Conservation (phyloP, 2,113 vertebrate species). For the Excalfactoria chinensis region DNA sequence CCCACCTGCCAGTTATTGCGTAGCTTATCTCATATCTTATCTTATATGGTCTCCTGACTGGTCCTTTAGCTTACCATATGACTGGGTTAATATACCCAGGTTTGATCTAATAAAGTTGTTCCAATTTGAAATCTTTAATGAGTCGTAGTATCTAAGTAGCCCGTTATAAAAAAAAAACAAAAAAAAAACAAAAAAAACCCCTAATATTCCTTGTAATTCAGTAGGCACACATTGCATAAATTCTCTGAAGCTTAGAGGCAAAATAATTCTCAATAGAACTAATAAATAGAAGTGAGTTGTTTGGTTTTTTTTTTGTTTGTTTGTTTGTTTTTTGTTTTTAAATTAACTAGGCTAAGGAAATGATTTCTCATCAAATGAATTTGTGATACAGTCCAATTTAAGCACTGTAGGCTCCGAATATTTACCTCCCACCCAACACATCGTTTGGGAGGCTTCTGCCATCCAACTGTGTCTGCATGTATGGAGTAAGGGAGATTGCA, state of each 20-base stretch:
- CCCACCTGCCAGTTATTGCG: background rate
- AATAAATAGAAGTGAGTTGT: background rate
- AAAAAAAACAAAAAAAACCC: background rate
- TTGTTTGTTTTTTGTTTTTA: no score
- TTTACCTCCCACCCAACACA: background rate
- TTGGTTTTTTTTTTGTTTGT: no score
- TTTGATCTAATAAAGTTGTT: background rate
- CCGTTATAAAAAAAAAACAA: background rate
- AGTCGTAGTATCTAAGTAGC: background rate
- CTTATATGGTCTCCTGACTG: background rate
- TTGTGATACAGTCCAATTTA: background rate
- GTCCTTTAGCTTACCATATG: background rate
- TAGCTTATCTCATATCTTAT: background rate
- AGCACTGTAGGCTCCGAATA: background rate
- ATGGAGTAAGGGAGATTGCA: background rate
- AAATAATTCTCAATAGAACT: background rate
- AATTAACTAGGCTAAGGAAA: background rate
- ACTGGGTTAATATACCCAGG: background rate
- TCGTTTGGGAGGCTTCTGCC: background rate
- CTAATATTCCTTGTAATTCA: background rate
- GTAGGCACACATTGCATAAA: background rate
- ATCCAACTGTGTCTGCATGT: background rate
- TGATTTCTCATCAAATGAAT: background rate
- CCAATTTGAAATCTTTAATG: background rate
- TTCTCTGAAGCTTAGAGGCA: background rate